Percentiles rank a stretch among this genome's conserved stretches.
phyloP scores from a whole-genome alignment of 2,797 vertebrate genomes.

The Hyperoplus immaculatus region DNA sequence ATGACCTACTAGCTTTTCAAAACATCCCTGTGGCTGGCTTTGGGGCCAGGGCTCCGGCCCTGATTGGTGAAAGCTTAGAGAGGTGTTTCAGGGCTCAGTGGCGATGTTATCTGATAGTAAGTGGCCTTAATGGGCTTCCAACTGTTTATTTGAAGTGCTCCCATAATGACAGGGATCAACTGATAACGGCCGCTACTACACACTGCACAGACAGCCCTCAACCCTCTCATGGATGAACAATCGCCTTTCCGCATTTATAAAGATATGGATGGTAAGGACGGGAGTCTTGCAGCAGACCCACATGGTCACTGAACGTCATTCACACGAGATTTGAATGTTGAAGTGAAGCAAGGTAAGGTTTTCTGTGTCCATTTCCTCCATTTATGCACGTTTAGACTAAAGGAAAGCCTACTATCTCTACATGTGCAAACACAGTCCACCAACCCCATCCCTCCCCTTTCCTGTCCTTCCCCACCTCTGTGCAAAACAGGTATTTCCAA shows the following conservation, averaged over 20 bases:
- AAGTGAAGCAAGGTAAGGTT: conserved; percentile 3
- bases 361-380: conserved; percentile 28
- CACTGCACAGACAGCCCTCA: conserved; percentile 48
- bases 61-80: conserved; percentile 83
- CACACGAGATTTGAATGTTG: conserved; percentile 10
- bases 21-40: conserved; percentile 78
- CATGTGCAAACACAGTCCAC: conserved; percentile 64
- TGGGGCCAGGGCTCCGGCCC: conserved; percentile 79
- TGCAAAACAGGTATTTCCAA: conserved; percentile 83
- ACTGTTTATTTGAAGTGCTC: conserved; percentile 86
- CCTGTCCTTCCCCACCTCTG: conserved; percentile 66
- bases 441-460: conserved; percentile 32
- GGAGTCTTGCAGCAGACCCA: conserved; percentile 31
- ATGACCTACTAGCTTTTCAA: conserved; percentile 83
- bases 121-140: conserved; percentile 87
- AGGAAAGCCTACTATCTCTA: conserved; percentile 38
- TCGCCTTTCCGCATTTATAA: conserved; percentile 55
- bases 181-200: conserved; percentile 75
- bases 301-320: conserved; percentile 26
- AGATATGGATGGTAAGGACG: conserved; percentile 35
- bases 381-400: conserved; percentile 19
- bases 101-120: conserved; percentile 86
- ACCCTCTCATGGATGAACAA: conserved; percentile 70
- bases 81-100: conserved; percentile 84
- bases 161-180: conserved; percentile 86